Conservation (phyloP, 92 coral and sea anemone genomes). For the Pocillopora meandrina region DNA sequence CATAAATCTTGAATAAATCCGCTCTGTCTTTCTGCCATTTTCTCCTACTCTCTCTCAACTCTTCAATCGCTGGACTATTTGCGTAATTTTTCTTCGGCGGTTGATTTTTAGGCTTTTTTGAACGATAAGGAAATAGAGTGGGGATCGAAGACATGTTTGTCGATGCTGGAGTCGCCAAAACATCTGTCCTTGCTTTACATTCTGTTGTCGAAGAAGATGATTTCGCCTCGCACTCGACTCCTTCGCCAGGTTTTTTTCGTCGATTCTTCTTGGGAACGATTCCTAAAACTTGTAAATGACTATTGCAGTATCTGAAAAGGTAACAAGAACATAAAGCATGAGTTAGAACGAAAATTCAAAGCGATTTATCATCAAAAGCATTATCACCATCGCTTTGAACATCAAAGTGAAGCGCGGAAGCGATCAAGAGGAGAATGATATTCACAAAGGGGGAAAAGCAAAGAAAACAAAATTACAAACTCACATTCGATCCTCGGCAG, state of each 20-base stretch:
- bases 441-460: constrained; percentile 26
- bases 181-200: constrained; percentile 75
- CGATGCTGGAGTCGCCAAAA: constrained; percentile 65
- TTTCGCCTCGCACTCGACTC: constrained; percentile 63
- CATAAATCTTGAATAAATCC: constrained; percentile 82
- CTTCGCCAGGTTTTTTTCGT: constrained; percentile 90
- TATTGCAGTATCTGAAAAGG: constrained; percentile 92
- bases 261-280: constrained; percentile 94
- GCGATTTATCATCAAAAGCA: constrained; percentile 12
- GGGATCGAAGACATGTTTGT: constrained; percentile 82
- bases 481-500: constrained; percentile 98
- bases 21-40: constrained; percentile 66
- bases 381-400: not conserved
- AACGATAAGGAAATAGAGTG: constrained; percentile 65
- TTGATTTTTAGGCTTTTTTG: constrained; percentile 68
- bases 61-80: constrained; percentile 70
- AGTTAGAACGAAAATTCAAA: constrained; percentile 11
- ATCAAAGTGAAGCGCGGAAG: constrained; percentile 27
- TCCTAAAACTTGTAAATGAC: constrained; percentile 98
- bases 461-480: constrained; percentile 45
- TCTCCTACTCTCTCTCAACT: constrained; percentile 68
- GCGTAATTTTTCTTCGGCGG: constrained; percentile 50
- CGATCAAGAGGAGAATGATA: constrained; percentile 14
- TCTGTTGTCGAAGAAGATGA: constrained; percentile 53
- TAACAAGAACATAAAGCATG: constrained; percentile 11